These are phyloP conservation scores for Mythimna loreyi DNA, from an alignment of 2,888 invertebrate genomes.

Conservation along the genomic window DNA sequence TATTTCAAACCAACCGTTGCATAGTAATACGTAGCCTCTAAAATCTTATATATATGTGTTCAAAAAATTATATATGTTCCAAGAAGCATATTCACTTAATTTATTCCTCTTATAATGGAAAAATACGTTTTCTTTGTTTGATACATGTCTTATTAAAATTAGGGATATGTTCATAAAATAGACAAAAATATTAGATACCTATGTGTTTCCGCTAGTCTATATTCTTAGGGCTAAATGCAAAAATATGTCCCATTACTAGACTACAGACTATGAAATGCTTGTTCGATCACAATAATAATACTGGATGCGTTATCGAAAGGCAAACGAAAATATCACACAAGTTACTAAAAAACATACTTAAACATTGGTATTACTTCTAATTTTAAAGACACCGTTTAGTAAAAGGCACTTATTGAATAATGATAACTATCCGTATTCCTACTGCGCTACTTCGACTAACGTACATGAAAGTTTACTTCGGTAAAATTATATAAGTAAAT, in stretches of 20 bases:
- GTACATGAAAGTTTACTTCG: constrained; percentile 3
- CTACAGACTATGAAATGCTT: constrained; percentile 53
- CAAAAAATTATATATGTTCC: neutral
- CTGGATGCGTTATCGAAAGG: constrained; percentile 76
- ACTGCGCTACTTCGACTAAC: constrained; percentile 23
- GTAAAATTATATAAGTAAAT: constrained; percentile 12
- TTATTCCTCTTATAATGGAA: constrained; percentile 12
- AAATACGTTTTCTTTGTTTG: constrained; percentile 38
- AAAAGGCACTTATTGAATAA: constrained; percentile 65
- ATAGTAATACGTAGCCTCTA: constrained; percentile 1
- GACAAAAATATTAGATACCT: constrained; percentile 40
- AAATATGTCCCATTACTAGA: constrained; percentile 32
- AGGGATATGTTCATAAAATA: constrained; percentile 60
- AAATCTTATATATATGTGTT: neutral
- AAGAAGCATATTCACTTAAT: neutral
- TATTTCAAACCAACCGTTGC: constrained; percentile 6
- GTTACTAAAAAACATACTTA: constrained; percentile 42
- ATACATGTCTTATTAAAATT: constrained; percentile 49
- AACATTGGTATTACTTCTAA: constrained; percentile 45
- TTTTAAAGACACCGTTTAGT: constrained; percentile 64
- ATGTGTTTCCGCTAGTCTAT: constrained; percentile 18
- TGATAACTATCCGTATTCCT: constrained; percentile 32
- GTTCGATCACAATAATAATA: constrained; percentile 77
- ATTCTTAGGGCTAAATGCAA: constrained; percentile 32
- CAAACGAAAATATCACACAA: constrained; percentile 77